These are phyloP conservation scores for Limnothrissa miodon DNA, from an alignment of 2,113 vertebrate genomes.

Conservation along the genomic window DNA sequence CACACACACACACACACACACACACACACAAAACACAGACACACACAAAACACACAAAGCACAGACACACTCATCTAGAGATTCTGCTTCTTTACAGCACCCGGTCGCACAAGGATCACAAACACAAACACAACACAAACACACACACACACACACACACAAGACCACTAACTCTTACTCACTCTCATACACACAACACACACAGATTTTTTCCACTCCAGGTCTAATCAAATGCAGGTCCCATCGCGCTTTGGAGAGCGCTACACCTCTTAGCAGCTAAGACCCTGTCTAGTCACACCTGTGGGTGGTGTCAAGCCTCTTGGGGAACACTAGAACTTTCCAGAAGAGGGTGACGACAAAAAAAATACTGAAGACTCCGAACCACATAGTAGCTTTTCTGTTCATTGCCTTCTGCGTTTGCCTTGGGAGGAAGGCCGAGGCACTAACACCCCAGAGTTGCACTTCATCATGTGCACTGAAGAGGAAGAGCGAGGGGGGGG, in stretches of 20 bases:
- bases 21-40: not conserved
- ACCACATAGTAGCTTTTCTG: not conserved
- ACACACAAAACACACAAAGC: not conserved
- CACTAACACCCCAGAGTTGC: not conserved
- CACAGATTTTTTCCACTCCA: not conserved
- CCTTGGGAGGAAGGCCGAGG: not conserved
- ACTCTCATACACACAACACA: not conserved
- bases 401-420: not conserved
- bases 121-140: not conserved
- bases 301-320: not conserved
- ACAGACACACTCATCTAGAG: not conserved
- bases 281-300: constrained; percentile 7
- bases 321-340: not conserved
- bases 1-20: constrained; percentile 9
- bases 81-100: not conserved
- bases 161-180: not conserved
- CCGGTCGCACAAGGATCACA: not conserved
- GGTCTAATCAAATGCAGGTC: constrained; percentile 7
- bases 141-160: not conserved
- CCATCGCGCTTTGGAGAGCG: not conserved
- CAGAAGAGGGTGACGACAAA: not conserved
- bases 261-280: constrained; percentile 12
- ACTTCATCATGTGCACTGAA: constrained; percentile 25
- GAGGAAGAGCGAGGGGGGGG: constrained; percentile 27
- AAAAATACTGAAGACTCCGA: not conserved